phyloP scores from a whole-genome alignment of 2,888 invertebrate species.

The Diadegma fenestrale region DNA sequence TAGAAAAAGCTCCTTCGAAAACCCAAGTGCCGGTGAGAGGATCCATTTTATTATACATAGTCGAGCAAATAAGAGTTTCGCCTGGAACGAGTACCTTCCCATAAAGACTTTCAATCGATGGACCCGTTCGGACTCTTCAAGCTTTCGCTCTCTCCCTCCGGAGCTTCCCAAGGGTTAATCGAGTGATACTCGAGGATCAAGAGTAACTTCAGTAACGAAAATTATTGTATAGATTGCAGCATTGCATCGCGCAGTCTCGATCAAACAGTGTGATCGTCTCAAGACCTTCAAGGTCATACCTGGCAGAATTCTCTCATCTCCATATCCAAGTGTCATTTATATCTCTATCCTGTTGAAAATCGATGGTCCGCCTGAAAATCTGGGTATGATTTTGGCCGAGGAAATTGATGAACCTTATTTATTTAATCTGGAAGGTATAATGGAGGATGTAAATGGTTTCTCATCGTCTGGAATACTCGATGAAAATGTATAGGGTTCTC shows the following conservation, averaged over 20 bases:
- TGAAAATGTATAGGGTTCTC: conserved; percentile 36
- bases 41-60: conserved; percentile 35
- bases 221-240: not conserved
- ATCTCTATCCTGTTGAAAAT: not conserved
- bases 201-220: not conserved
- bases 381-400: not conserved
- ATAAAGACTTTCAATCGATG: conserved; percentile 1
- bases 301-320: not conserved
- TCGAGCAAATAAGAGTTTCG: conserved; percentile 1
- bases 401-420: not conserved
- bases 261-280: not conserved
- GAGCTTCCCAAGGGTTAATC: not conserved
- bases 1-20: not conserved
- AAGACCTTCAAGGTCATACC: not conserved
- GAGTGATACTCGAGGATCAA: not conserved
- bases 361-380: not conserved
- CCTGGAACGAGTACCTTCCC: not conserved
- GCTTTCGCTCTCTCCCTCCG: not conserved
- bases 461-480: not conserved
- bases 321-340: not conserved
- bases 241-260: not conserved
- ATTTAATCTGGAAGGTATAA: not conserved
- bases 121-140: conserved; percentile 4
- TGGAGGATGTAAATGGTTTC: not conserved
- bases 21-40: conserved; percentile 18